Evolutionary conservation across 2,888 invertebrate species (phyloP).

Genomic region (Xestia rhomboidea): DNA sequence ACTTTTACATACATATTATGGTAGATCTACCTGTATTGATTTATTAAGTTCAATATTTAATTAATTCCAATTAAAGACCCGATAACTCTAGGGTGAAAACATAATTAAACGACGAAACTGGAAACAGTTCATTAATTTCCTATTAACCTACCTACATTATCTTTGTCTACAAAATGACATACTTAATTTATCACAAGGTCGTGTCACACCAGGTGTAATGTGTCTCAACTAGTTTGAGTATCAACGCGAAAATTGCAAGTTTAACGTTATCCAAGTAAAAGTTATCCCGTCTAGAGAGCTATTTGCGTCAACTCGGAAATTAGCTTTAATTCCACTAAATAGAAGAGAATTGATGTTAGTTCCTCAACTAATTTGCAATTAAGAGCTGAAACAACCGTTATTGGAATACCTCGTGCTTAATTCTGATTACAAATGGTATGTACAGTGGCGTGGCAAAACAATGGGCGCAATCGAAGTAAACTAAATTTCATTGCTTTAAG

Average conservation of each 20-base stretch:
- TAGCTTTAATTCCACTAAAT: conserved; percentile 69
- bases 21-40: not conserved
- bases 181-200: conserved; percentile 26
- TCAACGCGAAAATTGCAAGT: conserved; percentile 56
- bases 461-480: conserved; percentile 9
- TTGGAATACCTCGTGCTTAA: conserved; percentile 64
- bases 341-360: conserved; percentile 70
- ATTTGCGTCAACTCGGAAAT: conserved; percentile 68
- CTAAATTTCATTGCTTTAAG: conserved; percentile 17
- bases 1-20: too few relatives aligned
- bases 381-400: conserved; percentile 63
- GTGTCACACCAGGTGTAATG: conserved; percentile 26
- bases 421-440: conserved; percentile 61
- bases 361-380: conserved; percentile 74
- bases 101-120: conserved; percentile 17
- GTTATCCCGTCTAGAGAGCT: conserved; percentile 61
- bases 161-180: conserved; percentile 9
- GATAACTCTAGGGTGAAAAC: not conserved
- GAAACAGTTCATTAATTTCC: conserved; percentile 6
- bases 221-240: conserved; percentile 32
- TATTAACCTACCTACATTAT: conserved; percentile 15
- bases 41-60: conserved; percentile 8
- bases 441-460: conserved; percentile 23
- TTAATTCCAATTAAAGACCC: not conserved
- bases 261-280: conserved; percentile 51